Percentiles rank a stretch among this genome's conserved stretches.
These are phyloP conservation scores for Microplitis deprimator DNA, from an alignment of 2,888 invertebrate species.

Conservation along the genomic window DNA sequence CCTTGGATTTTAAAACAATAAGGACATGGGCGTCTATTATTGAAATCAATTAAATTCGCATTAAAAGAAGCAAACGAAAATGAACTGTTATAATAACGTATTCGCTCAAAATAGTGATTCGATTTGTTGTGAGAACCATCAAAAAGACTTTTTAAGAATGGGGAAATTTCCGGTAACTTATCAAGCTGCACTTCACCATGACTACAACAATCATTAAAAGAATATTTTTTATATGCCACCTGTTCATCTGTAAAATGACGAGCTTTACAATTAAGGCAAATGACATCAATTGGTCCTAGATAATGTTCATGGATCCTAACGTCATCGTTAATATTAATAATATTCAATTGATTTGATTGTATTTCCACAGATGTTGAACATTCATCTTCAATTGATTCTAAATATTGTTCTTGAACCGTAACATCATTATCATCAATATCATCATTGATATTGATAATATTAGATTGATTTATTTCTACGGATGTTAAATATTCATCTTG, in stretches of 20 bases:
- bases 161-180: slow-evolving; percentile 34
- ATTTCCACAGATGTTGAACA: no score
- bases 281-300: slow-evolving; percentile 37
- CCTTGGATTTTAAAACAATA: slow-evolving; percentile 31
- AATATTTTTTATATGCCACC: slow-evolving; percentile 23
- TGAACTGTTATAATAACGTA: slow-evolving; percentile 22
- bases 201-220: slow-evolving; percentile 45
- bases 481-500: no score
- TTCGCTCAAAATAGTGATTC: slow-evolving; percentile 28
- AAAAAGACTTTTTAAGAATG: slow-evolving; percentile 37
- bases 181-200: slow-evolving; percentile 36
- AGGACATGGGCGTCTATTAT: slow-evolving; percentile 27
- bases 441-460: no score
- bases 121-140: slow-evolving; percentile 38
- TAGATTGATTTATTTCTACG: no score
- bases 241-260: slow-evolving; percentile 40
- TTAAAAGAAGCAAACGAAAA: slow-evolving; percentile 43
- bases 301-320: slow-evolving; percentile 32
- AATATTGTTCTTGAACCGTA: no score
- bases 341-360: no score
- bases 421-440: no score
- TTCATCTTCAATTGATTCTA: no score
- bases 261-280: slow-evolving; percentile 39
- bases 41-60: slow-evolving; percentile 36
- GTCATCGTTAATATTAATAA: no score